Percentiles rank a stretch among this genome's conserved stretches.
Evolutionary conservation across 2,888 invertebrate genomes (phyloP).

Genomic region (Patella pellucida): DNA sequence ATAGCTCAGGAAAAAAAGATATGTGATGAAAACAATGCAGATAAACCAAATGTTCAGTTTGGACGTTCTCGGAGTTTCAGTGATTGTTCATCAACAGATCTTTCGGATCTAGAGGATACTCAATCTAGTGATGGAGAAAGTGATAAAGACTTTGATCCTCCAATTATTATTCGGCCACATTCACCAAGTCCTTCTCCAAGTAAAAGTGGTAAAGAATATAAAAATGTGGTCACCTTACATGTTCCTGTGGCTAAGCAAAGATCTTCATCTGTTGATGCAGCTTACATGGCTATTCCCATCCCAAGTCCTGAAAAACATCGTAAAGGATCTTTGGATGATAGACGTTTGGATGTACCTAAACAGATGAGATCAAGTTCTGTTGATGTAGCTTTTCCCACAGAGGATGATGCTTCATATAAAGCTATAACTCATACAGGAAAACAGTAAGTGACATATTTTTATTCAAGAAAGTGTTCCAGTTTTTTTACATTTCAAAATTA

Average conservation of each 20-base stretch:
- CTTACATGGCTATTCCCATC: constrained; percentile 38
- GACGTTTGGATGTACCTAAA: constrained; percentile 48
- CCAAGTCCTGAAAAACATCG: constrained; percentile 33
- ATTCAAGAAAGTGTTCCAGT: background rate
- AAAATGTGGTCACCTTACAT: constrained; percentile 58
- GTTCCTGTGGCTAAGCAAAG: constrained; percentile 62
- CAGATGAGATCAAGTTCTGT: constrained; percentile 63
- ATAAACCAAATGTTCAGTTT: constrained; percentile 32
- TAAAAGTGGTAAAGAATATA: constrained; percentile 34
- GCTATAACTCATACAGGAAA: constrained; percentile 41
- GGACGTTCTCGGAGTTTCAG: constrained; percentile 19
- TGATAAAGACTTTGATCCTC: constrained; percentile 21
- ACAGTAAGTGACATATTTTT: background rate
- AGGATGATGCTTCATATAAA: constrained; percentile 48
- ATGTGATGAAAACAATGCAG: constrained; percentile 22
- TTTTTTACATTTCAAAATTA: too few relatives aligned
- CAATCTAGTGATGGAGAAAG: constrained; percentile 37
- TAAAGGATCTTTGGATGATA: constrained; percentile 54
- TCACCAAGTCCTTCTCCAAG: constrained; percentile 15
- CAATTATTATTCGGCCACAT: constrained; percentile 13
- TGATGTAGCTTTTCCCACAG: constrained; percentile 61
- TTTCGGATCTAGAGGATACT: constrained; percentile 19
- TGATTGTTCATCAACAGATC: constrained; percentile 12
- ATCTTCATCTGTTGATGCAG: constrained; percentile 63
- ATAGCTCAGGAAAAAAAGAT: constrained; percentile 38